Conservation (phyloP, 1,140 invertebrate genomes). For the Sweltsa coloradensis region DNA sequence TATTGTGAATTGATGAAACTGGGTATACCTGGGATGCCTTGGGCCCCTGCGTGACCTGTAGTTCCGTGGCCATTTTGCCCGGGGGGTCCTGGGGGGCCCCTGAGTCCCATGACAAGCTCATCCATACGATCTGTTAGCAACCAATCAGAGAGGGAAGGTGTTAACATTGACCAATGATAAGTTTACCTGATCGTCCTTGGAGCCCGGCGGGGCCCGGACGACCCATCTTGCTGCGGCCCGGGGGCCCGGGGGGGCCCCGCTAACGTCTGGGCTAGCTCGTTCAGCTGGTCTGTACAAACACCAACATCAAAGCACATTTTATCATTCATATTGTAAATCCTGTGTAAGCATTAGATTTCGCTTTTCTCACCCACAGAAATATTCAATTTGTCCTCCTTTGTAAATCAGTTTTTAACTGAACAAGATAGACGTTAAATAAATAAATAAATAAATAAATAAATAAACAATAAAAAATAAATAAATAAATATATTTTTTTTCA, state of each 20-base stretch:
- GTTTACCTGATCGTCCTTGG: slow-evolving; percentile 45
- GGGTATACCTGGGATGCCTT: slow-evolving; percentile 35
- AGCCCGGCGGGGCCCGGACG: slow-evolving; percentile 42
- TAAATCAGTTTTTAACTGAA: too few species aligned
- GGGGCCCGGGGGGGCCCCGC: slow-evolving; percentile 47
- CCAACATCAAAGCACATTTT: background rate
- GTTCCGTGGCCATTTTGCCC: slow-evolving; percentile 31
- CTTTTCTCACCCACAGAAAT: too few species aligned
- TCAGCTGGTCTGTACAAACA: slow-evolving; percentile 40
- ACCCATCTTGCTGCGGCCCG: slow-evolving; percentile 40
- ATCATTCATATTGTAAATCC: too few species aligned
- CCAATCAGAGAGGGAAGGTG: slow-evolving; percentile 5
- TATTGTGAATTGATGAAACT: too few species aligned
- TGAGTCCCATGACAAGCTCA: slow-evolving; percentile 37
- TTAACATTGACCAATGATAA: background rate
- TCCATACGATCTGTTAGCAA: slow-evolving; percentile 37
- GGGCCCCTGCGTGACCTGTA: slow-evolving; percentile 27
- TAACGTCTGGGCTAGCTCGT: slow-evolving; percentile 41
- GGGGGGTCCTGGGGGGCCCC: slow-evolving; percentile 35
- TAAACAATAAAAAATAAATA: too few species aligned
- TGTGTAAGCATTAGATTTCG: too few species aligned
- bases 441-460: too few species aligned
- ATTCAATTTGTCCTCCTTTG: too few species aligned
- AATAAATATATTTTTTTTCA: too few species aligned
- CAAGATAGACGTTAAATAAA: too few species aligned